A percentile compares a stretch with the other conserved stretches of the same genome.
phyloP scores from a whole-genome alignment of 2,113 vertebrate species.

The Pogona vitticeps region DNA sequence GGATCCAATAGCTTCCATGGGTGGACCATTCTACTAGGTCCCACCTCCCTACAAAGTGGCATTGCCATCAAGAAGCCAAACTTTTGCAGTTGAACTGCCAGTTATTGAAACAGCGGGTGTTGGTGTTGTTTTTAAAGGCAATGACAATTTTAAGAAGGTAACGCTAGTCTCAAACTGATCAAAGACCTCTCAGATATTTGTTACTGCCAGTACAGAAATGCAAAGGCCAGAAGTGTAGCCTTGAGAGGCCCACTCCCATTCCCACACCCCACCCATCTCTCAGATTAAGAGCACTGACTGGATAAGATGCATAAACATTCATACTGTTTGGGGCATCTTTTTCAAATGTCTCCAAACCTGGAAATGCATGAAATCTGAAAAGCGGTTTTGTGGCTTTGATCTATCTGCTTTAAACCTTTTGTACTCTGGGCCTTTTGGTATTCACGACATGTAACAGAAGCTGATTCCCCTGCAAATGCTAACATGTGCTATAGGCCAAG shows the following conservation, averaged over 20 bases:
- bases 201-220: neutral
- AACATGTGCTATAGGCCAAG: constrained; percentile 15
- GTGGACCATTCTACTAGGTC: no score
- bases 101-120: neutral
- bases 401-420: constrained; percentile 2
- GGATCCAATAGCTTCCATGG: no score
- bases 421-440: neutral
- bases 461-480: neutral
- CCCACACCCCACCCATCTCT: neutral
- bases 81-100: no score
- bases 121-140: neutral
- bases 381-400: constrained; percentile 5
- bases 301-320: neutral
- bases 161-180: neutral
- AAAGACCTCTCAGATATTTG: neutral
- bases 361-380: constrained; percentile 23
- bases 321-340: neutral
- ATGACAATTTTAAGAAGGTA: neutral
- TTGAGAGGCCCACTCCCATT: neutral
- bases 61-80: no score
- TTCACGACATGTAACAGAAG: neutral
- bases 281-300: neutral
- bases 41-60: no score
- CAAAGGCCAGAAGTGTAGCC: neutral
- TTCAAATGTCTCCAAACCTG: neutral